Evolutionary conservation across 2,888 invertebrate species (phyloP).

Genomic region (Rotaria macrura): DNA sequence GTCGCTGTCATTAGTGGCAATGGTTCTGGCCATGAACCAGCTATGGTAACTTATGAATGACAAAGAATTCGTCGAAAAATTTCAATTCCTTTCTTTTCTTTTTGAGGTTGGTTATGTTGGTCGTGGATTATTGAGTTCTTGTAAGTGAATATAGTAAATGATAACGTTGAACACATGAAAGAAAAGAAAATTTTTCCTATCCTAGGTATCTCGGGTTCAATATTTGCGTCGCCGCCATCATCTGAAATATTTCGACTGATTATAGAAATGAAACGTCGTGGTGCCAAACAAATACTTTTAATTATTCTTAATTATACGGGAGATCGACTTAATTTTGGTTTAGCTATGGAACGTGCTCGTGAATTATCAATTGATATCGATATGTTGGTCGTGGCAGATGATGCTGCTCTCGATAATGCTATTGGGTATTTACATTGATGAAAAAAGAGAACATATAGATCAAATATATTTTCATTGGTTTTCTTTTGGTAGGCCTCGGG

Average conservation of each 20-base stretch:
- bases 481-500: constrained; percentile 46
- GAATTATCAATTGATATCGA: constrained; percentile 56
- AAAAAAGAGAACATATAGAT: no score
- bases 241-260: constrained; percentile 49
- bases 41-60: constrained; percentile 55
- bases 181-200: neutral
- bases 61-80: neutral
- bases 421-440: constrained; percentile 42
- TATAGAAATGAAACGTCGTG: constrained; percentile 14
- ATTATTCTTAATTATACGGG: constrained; percentile 68
- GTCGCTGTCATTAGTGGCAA: constrained; percentile 63
- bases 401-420: constrained; percentile 55
- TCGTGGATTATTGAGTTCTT: constrained; percentile 65
- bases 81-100: neutral
- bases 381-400: constrained; percentile 60
- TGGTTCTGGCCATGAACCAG: constrained; percentile 73
- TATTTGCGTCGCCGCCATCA: constrained; percentile 69
- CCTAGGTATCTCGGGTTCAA: constrained; percentile 53
- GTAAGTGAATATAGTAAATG: neutral
- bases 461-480: neutral
- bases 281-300: constrained; percentile 50
- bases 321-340: constrained; percentile 68
- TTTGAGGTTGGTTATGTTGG: constrained; percentile 62
- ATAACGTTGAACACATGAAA: no score
- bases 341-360: constrained; percentile 65